Conservation (phyloP, 2,797 vertebrate species). For the Onychomys arenicola region DNA sequence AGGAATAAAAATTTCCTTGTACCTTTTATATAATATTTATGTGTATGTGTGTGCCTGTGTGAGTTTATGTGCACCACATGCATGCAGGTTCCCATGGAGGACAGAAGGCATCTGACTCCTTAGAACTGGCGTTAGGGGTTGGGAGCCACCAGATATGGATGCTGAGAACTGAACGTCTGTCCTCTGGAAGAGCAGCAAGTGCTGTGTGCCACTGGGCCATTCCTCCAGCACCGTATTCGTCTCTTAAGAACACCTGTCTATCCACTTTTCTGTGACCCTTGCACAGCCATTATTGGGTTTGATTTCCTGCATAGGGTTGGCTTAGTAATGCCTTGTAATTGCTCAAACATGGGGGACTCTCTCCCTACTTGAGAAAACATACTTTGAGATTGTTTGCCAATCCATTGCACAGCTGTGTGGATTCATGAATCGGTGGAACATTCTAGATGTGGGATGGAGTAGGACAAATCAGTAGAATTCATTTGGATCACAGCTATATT, state of each 20-base stretch:
- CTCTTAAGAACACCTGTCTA: background rate
- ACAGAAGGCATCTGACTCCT: background rate
- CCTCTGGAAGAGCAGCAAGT: background rate
- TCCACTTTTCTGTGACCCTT: background rate
- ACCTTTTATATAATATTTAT: background rate
- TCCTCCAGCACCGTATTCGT: background rate
- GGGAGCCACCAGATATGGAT: background rate
- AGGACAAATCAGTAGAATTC: background rate
- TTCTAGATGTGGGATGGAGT: background rate
- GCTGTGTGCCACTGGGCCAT: background rate
- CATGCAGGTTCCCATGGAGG: background rate
- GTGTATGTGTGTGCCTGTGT: background rate
- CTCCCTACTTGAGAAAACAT: background rate
- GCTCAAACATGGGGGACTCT: background rate
- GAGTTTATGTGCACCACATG: background rate
- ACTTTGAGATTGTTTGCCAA: background rate
- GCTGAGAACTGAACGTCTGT: background rate
- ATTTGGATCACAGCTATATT: background rate
- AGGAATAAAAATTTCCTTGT: background rate
- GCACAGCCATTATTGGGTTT: background rate
- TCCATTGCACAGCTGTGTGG: background rate
- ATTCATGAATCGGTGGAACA: constrained; percentile 50
- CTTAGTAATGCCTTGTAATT: background rate
- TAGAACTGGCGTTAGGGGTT: background rate
- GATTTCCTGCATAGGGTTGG: background rate